Base-by-base conservation (phyloP, 2,113 vertebrate genomes). In the Pollachius pollachius region DNA sequence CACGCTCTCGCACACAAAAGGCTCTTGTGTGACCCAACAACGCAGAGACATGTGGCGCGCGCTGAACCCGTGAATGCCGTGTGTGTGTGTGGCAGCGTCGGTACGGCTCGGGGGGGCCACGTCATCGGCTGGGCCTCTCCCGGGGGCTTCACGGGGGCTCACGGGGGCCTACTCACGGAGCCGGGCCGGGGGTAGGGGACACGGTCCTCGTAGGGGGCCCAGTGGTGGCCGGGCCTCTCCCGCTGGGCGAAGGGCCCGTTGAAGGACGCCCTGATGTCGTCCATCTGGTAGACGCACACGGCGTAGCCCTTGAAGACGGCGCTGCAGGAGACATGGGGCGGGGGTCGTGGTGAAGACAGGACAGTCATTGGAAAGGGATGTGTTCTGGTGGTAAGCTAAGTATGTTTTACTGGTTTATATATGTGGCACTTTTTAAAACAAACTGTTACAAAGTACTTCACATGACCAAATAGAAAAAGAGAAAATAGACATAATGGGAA, bases 101-200 rank as follows among this genome's bases (percentile, higher is more conserved):
- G 41, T 13, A 48, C 9, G 12, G 41, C 41, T 48, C 12, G 5
- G 41, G 41, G 5, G 41, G 41, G 8, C 2, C 41, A 13, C 41
- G 41, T 48, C 12, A 13, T 48, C 11, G 11, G 2, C 41, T 12
- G 8, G 8, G 41, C 8, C 11, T 9, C 8, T 48, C 12, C 11
- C 8, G 1, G 0, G 41, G 11, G 41, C n/a, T n/a, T n/a, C n/a
- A n/a, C n/a, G n/a, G n/a, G n/a, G n/a, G n/a, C n/a, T 48, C 41
- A 48, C 8, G 12, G 41, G 9, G 41, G 21, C 30, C 62, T 7
- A 94, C 95, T 95, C 89, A 99, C 97, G 76, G 95, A 96, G 81
- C 97, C 97, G 76, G 97, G 97, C 41, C 97, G 91, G n/a, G 97
- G 97, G 64, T 95, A 98, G 30, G 97, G 97, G 13, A 99, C 94